Evolutionary conservation across 2,888 invertebrate species (phyloP).

Genomic region (Harpagoxenus sublaevis): DNA sequence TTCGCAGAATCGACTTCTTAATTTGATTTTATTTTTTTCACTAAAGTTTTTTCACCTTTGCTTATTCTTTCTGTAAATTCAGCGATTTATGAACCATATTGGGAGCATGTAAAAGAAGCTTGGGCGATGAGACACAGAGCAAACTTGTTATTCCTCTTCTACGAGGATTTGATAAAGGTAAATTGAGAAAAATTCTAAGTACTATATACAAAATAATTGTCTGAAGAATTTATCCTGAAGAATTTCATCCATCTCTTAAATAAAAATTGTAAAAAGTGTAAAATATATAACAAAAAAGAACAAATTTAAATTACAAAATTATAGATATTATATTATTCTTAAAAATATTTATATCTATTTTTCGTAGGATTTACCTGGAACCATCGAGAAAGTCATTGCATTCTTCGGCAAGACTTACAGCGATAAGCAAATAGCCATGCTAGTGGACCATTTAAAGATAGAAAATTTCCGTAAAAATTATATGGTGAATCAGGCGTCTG

Average conservation of each 20-base stretch:
- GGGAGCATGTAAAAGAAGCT: conserved; percentile 92
- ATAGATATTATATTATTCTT: no score
- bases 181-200: conserved; percentile 41
- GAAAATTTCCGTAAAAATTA: conserved; percentile 93
- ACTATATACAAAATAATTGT: neutral
- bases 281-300: no score
- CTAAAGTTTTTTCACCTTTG: no score
- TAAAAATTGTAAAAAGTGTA: no score
- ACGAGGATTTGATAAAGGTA: conserved; percentile 92
- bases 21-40: neutral
- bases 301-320: no score
- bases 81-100: conserved; percentile 89
- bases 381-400: conserved; percentile 88
- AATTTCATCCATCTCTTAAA: no score
- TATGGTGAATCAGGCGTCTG: conserved; percentile 90
- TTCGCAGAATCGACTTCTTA: neutral
- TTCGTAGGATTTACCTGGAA: conserved; percentile 88
- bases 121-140: conserved; percentile 89
- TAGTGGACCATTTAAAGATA: conserved; percentile 92
- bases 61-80: neutral
- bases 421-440: conserved; percentile 88
- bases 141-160: conserved; percentile 92
- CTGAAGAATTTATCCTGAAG: no score
- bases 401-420: conserved; percentile 89
- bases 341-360: neutral